These are phyloP conservation scores for Drosophila niveifrons DNA, from an alignment of 2,888 invertebrate species.

Conservation along the genomic window DNA sequence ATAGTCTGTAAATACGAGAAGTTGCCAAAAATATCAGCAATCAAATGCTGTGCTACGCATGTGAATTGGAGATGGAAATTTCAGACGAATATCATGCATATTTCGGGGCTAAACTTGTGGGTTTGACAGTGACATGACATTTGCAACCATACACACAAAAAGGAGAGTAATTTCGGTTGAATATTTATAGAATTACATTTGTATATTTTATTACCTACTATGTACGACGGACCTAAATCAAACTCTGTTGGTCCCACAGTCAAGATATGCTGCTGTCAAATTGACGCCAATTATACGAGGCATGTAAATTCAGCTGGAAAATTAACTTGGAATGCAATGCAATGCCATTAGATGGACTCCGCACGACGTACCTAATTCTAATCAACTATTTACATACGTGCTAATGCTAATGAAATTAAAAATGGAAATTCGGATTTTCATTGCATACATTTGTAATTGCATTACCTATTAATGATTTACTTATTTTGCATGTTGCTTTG, in stretches of 20 bases:
- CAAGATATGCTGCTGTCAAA: slow-evolving; percentile 21
- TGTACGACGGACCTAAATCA: slow-evolving; percentile 28
- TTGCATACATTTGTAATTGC: too few species aligned
- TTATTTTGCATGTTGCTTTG: neutral
- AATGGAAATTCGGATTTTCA: neutral
- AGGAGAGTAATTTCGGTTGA: slow-evolving; percentile 24
- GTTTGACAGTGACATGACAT: slow-evolving; percentile 52
- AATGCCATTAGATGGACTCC: neutral
- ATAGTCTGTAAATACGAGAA: neutral
- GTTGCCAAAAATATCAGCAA: slow-evolving; percentile 24
- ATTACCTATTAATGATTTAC: neutral
- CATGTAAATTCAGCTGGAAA: neutral
- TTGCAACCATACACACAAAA: slow-evolving; percentile 17
- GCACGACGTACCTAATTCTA: neutral
- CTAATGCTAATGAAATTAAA: neutral
- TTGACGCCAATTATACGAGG: slow-evolving; percentile 2
- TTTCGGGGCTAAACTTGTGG: slow-evolving; percentile 21
- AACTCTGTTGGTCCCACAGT: neutral
- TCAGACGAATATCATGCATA: slow-evolving; percentile 1
- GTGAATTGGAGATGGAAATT: slow-evolving; percentile 19
- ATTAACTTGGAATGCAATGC: neutral
- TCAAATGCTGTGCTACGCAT: slow-evolving; percentile 13
- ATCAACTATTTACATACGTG: neutral
- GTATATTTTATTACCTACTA: slow-evolving; percentile 6
- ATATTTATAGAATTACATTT: slow-evolving; percentile 29